Evolutionary conservation across 2,888 invertebrate genomes (phyloP), one percentile per base, ranked within the genome.

Genomic region (Unio delphinus): DNA sequence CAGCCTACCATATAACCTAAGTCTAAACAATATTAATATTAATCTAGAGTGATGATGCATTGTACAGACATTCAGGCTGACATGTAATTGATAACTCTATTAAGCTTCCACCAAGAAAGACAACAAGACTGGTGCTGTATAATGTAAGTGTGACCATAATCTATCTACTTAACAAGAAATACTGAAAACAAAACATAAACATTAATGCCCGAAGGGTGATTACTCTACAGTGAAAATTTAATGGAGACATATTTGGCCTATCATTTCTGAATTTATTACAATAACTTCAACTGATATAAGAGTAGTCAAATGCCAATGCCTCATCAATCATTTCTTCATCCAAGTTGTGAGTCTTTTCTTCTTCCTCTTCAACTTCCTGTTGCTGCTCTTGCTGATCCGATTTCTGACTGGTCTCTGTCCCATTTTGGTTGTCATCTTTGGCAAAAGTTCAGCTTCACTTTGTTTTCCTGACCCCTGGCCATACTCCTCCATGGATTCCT

Each of bases 381-480:
- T 93, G 91, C 26, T 85, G 72, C 45, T 84, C 84, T 23, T 87
- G 76, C 76, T 93, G 90, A 79, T 93, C 92, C 45, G 92, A 70
- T n/a, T 81, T 72, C 3, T 78, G 64, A 17, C 77, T 76, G n/a
- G 61, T 74, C 20, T 78, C 76, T 23, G 74, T 59, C 63, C 84
- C 75, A 65, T 83, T 91, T 54, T 83, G 78, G 68, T 85, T 86
- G 69, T 93, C 93, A 74, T 94, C 93, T 83, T 95, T 95, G 45
- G 96, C 95, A 57, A 93, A 86, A 95, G 92, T 88, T 95, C 94
- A 86, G 94, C 93, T 89, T 88, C 86, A 34, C 82, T 82, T 75
- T 87, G 80, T 26, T 85, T 79, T 55, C 87, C 89, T 54, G 86
- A 88, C 5, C 89, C 89, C 17, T 83, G 86, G 5, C 89, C 90